phyloP scores from a whole-genome alignment of 2,797 vertebrate species.

The Lophotriccus pileatus region DNA sequence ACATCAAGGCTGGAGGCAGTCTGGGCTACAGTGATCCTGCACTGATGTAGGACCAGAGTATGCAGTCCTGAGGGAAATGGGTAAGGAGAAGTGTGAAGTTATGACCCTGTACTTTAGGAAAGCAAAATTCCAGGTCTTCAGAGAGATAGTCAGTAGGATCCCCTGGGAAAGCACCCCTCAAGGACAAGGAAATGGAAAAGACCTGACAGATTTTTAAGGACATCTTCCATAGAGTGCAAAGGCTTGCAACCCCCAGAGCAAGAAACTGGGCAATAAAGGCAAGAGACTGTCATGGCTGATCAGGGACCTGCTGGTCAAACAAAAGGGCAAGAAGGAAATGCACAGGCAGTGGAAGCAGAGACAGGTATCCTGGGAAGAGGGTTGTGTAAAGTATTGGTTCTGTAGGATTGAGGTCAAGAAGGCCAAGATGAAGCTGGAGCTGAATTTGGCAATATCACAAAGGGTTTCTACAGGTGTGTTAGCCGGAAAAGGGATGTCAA shows the following conservation, averaged over 20 bases:
- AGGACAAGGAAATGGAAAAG: not conserved
- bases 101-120: not conserved
- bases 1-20: not conserved
- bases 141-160: not conserved
- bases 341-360: no score
- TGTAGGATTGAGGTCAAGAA: no score
- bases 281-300: not conserved
- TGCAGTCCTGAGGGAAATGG: not conserved
- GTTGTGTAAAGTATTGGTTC: no score
- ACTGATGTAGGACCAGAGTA: no score
- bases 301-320: not conserved
- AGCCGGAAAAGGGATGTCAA: no score
- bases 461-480: no score
- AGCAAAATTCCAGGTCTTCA: not conserved
- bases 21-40: not conserved
- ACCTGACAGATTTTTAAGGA: not conserved
- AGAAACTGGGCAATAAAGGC: not conserved
- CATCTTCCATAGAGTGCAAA: not conserved
- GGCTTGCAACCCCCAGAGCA: not conserved
- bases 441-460: no score
- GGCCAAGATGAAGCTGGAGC: no score
- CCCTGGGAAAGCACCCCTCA: not conserved
- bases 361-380: no score
- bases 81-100: not conserved
- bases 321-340: no score